A percentile compares a stretch with the other conserved stretches of the same genome.
phyloP scores from a whole-genome alignment of 2,113 vertebrate species.

The Xiphorhynchus elegans region DNA sequence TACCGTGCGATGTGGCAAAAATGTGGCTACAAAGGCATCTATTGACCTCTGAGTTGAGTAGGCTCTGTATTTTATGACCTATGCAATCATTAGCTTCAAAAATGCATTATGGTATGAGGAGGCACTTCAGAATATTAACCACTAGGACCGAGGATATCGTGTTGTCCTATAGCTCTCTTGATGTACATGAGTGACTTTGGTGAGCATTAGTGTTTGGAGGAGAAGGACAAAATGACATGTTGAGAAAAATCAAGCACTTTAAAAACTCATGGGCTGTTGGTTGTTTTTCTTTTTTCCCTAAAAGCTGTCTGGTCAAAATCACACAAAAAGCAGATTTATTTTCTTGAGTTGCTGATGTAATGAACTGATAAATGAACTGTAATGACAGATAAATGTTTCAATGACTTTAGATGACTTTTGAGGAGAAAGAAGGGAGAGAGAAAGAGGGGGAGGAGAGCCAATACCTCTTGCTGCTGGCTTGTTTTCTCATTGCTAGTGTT shows the following conservation, averaged over 20 bases:
- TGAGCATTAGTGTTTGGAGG: background rate
- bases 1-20: background rate
- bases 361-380: background rate
- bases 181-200: background rate
- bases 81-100: background rate
- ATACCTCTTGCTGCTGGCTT: background rate
- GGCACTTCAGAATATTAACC: background rate
- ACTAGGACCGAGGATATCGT: background rate
- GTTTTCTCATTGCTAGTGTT: background rate
- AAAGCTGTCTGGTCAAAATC: background rate
- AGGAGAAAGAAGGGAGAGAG: background rate
- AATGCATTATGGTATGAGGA: background rate
- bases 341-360: background rate
- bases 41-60: background rate
- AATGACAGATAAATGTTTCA: background rate
- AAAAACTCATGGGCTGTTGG: background rate
- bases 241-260: background rate
- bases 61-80: conserved; percentile 29
- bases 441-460: background rate
- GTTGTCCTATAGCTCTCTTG: background rate
- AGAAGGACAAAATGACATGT: background rate
- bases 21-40: background rate
- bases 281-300: background rate
- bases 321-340: background rate
- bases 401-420: background rate